A percentile compares a stretch with the other conserved stretches of the same genome.
phyloP scores from a whole-genome alignment of 2,888 invertebrate species.

The Pammene fasciana region DNA sequence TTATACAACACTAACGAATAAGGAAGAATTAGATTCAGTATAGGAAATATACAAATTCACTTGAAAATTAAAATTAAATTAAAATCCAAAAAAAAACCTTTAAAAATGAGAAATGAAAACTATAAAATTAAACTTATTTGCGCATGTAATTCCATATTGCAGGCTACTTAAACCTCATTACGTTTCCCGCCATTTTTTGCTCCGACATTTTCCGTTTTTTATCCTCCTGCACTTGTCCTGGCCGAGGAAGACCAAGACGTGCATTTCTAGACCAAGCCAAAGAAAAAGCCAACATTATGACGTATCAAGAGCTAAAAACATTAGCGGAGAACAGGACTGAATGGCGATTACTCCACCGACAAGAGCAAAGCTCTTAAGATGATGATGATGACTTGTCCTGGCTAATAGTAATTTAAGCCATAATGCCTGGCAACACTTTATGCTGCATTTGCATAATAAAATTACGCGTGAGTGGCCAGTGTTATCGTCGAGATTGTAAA shows the following conservation, averaged over 20 bases:
- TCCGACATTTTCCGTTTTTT: constrained; percentile 54
- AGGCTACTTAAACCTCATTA: constrained; percentile 42
- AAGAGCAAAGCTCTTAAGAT: too few species aligned
- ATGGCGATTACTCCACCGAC: too few species aligned
- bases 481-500: constrained; percentile 50
- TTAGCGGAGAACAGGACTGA: too few species aligned
- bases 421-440: constrained; percentile 80
- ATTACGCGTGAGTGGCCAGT: constrained; percentile 64
- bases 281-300: too few species aligned
- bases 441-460: constrained; percentile 81
- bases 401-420: constrained; percentile 69
- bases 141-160: constrained; percentile 21
- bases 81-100: neutral
- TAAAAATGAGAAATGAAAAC: constrained; percentile 17
- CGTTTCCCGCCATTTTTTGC: constrained; percentile 56
- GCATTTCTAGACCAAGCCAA: too few species aligned
- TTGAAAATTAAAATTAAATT: neutral
- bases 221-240: constrained; percentile 56
- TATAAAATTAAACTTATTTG: constrained; percentile 23
- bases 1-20: neutral
- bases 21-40: too few species aligned
- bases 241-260: too few species aligned
- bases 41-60: too few species aligned
- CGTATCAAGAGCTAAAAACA: too few species aligned
- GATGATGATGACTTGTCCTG: constrained; percentile 64